A percentile compares a stretch with the other conserved stretches of the same genome.
phyloP scores from a whole-genome alignment of 2,888 invertebrate species.

The Microctonus aethiopoides region DNA sequence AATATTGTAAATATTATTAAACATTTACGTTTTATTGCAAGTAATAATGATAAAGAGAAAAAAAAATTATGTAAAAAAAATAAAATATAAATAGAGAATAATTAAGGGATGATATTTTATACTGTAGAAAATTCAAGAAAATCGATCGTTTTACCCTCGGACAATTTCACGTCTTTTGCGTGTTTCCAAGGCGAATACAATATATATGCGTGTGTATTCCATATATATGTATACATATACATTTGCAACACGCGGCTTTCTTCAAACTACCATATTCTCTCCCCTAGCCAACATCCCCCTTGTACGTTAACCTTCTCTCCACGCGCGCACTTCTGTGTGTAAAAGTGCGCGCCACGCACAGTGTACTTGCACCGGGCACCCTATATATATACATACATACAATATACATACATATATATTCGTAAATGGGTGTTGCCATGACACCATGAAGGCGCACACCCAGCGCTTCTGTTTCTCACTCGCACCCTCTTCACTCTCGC shows the following conservation, averaged over 20 bases:
- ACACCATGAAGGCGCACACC: slow-evolving; percentile 61
- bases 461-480: slow-evolving; percentile 46
- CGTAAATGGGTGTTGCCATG: slow-evolving; percentile 62
- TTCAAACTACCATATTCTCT: not conserved
- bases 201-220: not conserved
- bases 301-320: slow-evolving; percentile 16
- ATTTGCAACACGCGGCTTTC: not conserved
- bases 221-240: not conserved
- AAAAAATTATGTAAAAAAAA: not conserved
- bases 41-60: too few relatives aligned
- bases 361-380: slow-evolving; percentile 1
- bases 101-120: too few relatives aligned
- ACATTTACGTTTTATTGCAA: too few relatives aligned
- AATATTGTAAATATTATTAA: too few relatives aligned
- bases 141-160: not conserved
- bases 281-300: not conserved
- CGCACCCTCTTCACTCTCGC: slow-evolving; percentile 30
- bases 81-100: too few relatives aligned
- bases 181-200: not conserved
- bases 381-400: not conserved
- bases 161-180: not conserved
- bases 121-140: not conserved
- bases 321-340: not conserved
- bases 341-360: not conserved
- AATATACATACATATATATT: not conserved